Conservation (phyloP, 2,797 vertebrate species). For the Tangara arthus region DNA sequence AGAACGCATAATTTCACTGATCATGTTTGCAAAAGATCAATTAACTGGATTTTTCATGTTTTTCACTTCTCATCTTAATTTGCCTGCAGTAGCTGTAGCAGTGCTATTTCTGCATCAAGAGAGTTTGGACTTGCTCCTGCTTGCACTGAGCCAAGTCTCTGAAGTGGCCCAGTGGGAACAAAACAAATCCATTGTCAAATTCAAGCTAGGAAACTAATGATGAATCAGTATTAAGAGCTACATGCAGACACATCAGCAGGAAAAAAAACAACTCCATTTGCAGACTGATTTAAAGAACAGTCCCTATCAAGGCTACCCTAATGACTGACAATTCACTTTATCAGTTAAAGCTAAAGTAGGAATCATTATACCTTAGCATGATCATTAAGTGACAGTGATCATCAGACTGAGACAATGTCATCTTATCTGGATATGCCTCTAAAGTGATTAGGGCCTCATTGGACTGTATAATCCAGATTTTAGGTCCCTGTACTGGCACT, state of each 20-base stretch:
- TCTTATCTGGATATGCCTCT: neutral
- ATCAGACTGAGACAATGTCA: neutral
- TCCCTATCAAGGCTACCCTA: neutral
- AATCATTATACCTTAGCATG: neutral
- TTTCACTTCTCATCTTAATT: neutral
- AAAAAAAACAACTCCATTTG: neutral
- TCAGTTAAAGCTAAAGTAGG: neutral
- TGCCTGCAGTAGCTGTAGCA: neutral
- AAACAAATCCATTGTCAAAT: slow-evolving; percentile 10
- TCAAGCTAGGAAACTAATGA: neutral
- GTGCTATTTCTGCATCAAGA: neutral
- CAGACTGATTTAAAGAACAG: neutral
- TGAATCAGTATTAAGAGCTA: neutral
- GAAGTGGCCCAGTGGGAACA: neutral
- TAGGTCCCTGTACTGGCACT: neutral
- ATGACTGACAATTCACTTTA: neutral
- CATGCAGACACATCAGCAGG: neutral
- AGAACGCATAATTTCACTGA: neutral
- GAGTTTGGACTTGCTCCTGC: neutral
- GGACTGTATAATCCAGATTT: neutral
- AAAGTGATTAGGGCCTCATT: neutral
- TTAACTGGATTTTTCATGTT: neutral
- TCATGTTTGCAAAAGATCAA: neutral
- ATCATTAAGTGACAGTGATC: neutral
- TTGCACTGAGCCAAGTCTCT: neutral